Base-by-base conservation (phyloP, 2,888 invertebrate genomes). In the Crematogaster levior region DNA sequence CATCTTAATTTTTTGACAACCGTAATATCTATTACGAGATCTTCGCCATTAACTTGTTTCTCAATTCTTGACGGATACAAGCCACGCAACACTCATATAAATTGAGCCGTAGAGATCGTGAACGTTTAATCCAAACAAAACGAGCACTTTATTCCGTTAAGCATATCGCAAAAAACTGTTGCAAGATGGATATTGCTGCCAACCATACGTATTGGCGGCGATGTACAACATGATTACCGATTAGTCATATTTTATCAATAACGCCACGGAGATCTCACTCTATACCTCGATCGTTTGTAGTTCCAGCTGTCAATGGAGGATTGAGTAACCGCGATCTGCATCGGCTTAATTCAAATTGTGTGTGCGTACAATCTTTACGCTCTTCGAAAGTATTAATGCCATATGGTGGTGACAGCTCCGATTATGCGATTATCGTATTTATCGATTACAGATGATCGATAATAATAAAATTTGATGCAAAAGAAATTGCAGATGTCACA, bases 211-310 rank as follows among this genome's bases (percentile, higher is more conserved):
- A 77, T 68, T 68, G 77, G 68, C 77, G 15, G 40, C 30, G 53
- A 18, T 77, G 77, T 66, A 66, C 53, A 68, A 66, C 77, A 56
- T 66, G 77, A 77, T 77, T 77, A 77, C 40, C 77, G 77, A 77
- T 77, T 66, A 77, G 77, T 77, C 43, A 77, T 77, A 66, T 30
- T 77, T 77, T 77, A 77, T 77, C 77, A 77, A 68, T 77, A 77
- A 77, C 30, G 68, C 53, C 43, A 77, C 18, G 30, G 66, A 68
- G 53, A 68, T 77, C 77, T 77, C 53, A 66, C 6, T 66, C 21
- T 56, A n/a, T n/a, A n/a, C 40, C 66, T 66, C 66, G 53, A 30
- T 66, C 68, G 68, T 30, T 66, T 30, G 53, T 53, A 40, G 40
- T 21, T 66, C 21, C 53, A 68, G 30, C 21, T 21, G 66, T 77